Evolutionary conservation across 2,888 invertebrate species (phyloP).

Genomic region (Himalopsyche anomala): DNA sequence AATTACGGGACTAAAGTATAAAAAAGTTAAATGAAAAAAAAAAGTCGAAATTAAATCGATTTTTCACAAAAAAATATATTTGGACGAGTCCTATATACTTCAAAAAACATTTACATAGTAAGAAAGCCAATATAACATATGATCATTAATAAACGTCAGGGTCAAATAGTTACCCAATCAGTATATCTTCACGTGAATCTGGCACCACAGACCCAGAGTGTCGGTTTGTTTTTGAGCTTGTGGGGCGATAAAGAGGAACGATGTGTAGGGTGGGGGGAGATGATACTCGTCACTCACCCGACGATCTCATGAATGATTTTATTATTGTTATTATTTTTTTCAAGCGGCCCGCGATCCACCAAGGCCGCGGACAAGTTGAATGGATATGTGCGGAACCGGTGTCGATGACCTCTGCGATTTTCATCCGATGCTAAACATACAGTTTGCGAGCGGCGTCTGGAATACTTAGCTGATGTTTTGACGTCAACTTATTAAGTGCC

Average conservation of each 20-base stretch:
- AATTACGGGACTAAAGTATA: no score
- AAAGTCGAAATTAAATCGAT: no score
- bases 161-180: neutral
- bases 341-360: neutral
- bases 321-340: conserved; percentile 18
- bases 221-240: neutral
- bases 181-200: neutral
- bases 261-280: neutral
- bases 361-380: conserved; percentile 22
- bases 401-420: conserved; percentile 21
- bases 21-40: no score
- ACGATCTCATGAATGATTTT: conserved; percentile 5
- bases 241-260: neutral
- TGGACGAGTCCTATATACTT: no score
- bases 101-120: no score
- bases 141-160: neutral
- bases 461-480: neutral
- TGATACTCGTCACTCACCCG: neutral
- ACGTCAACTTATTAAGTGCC: no score
- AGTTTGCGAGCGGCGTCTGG: neutral
- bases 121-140: no score
- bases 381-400: conserved; percentile 3
- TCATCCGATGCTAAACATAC: neutral
- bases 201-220: neutral
- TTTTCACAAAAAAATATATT: no score